Evolutionary conservation across 2,113 vertebrate genomes (phyloP), one percentile per base, ranked within the genome.

Genomic region (Pampusana beccarii): DNA sequence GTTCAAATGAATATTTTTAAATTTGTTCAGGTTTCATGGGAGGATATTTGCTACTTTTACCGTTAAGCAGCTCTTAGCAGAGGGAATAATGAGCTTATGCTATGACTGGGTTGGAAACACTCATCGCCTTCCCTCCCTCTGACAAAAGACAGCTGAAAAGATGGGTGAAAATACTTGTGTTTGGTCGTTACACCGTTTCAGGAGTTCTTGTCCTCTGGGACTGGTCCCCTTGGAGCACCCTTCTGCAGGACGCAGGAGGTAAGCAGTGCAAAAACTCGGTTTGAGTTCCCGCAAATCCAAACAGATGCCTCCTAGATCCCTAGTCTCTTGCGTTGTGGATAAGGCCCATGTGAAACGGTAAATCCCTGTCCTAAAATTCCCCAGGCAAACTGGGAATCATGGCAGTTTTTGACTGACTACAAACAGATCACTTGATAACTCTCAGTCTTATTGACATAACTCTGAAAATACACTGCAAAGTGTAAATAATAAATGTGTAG

Each of bases 401-500:
- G 54, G 88, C 91, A 69, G 80, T 18, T 81, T 67, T 54, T 80
- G 61, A 89, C 57, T 94, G 96, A 85, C 93, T 91, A 70, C 91
- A 94, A 90, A 75, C 96, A 95, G 93, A 96, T 94, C 93, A 34
- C 84, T 96, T 91, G 90, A 84, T 96, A 96, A 89, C 77, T 93
- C 91, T 93, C 82, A 80, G 73, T 89, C 58, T 95, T 96, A 97
- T 65, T 97, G 95, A 93, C 90, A 88, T 42, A 91, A 79, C 80
- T 96, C 92, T 92, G 91, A 88, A 96, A 97, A 92, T 34, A 57
- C 4, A 5, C 95, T 28, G 62, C 88, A 93, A 92, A 94, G 83
- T 87, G 77, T 94, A 96, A 96, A 95, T 94, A 96, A 95, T 92
- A 96, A 95, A 94, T 44, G 90, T 96, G 96, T 96, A 96, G 95